Percentiles rank a stretch among this genome's conserved stretches.
Evolutionary conservation across 64 coral and sea anemone species (phyloP).

Genomic region (Actinia equina): DNA sequence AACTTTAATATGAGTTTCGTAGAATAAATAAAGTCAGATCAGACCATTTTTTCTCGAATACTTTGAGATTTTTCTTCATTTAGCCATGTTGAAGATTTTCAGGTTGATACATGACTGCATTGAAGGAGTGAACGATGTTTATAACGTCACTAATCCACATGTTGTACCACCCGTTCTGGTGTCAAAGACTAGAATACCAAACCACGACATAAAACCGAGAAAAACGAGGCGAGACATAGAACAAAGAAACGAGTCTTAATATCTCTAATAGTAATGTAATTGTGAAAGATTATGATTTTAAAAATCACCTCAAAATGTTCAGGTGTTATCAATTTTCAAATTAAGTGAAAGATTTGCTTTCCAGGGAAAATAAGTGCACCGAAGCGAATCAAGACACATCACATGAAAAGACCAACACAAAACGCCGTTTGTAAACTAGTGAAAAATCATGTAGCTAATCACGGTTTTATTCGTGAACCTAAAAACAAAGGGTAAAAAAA

Average conservation of each 20-base stretch:
- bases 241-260: too few relatives aligned
- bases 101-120: neutral
- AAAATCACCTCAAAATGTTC: too few relatives aligned
- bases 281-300: too few relatives aligned
- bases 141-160: conserved; percentile 2
- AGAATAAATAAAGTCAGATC: neutral
- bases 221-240: neutral
- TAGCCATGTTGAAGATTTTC: neutral
- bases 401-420: too few relatives aligned
- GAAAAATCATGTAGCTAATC: too few relatives aligned
- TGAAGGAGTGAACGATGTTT: neutral
- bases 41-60: neutral
- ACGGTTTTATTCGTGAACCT: neutral
- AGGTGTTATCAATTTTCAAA: too few relatives aligned
- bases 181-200: conserved; percentile 14
- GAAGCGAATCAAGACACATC: too few relatives aligned
- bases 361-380: too few relatives aligned
- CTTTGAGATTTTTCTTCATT: neutral
- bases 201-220: neutral
- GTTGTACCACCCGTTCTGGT: neutral
- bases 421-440: too few relatives aligned
- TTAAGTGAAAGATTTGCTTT: too few relatives aligned
- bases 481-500: neutral
- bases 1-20: neutral
- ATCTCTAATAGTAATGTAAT: too few relatives aligned